A percentile compares a stretch with the other conserved stretches of the same genome.
Conservation (phyloP, 1,140 invertebrate genomes). For the Protaetia brevitarsis region DNA sequence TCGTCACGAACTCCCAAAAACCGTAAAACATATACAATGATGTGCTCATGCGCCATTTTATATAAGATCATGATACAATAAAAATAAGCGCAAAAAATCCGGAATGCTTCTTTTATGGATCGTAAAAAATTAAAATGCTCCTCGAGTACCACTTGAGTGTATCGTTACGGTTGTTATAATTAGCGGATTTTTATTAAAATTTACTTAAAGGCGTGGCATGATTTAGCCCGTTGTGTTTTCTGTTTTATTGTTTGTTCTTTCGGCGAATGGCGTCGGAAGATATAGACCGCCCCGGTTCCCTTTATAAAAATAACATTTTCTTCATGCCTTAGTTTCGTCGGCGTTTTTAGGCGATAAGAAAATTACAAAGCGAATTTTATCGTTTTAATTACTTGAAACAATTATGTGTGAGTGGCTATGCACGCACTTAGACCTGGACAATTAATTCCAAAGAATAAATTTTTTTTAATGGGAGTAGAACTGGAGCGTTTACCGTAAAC, state of each 20-base stretch:
- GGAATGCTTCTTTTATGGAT: constrained; percentile 28
- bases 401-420: too few relatives aligned
- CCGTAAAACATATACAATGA: constrained; percentile 37
- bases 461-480: too few relatives aligned
- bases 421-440: too few relatives aligned
- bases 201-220: neutral
- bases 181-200: constrained; percentile 19
- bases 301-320: neutral
- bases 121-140: constrained; percentile 29
- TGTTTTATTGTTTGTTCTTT: constrained; percentile 8
- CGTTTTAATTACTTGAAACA: too few relatives aligned
- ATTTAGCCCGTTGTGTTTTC: constrained; percentile 2
- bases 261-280: neutral
- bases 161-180: constrained; percentile 22
- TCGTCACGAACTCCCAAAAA: constrained; percentile 26
- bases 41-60: constrained; percentile 43
- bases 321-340: neutral
- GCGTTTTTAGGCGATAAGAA: neutral
- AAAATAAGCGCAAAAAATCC: constrained; percentile 27
- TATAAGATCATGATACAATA: constrained; percentile 28
- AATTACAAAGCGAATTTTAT: constrained; percentile 1
- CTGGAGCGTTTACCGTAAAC: too few relatives aligned
- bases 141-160: constrained; percentile 26
- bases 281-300: neutral
- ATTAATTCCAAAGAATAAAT: too few relatives aligned